Evolutionary conservation across 2,113 vertebrate genomes (phyloP), one percentile per base, ranked within the genome.

Genomic region (Mesoclemmys tuberculata): DNA sequence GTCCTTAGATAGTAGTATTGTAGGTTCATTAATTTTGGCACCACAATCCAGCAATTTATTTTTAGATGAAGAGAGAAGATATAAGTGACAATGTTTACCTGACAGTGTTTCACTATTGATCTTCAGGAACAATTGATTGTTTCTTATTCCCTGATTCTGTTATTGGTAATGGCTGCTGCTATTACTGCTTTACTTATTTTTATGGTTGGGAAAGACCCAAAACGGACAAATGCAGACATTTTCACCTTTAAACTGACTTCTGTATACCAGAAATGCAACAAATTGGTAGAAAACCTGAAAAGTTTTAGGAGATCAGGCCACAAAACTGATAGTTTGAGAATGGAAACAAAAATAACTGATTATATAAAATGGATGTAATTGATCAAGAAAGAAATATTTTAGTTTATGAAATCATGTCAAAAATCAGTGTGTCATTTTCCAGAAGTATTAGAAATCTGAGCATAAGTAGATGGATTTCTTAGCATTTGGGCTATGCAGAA

Each of bases 31-130:
- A 90, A 10, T 95, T 95, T 87, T 88, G 74, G 80, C 80, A 86
- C 80, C 93, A 94, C 71, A 82, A 93, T 89, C 82, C 82, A 82
- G 74, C 82, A 77, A 51, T 92, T 88, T 96, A 85, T 94, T 96
- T 97, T 95, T 92, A 96, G 95, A 94, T 52, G 9, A 92, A 93
- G 48, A 12, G 80, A 96, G 91, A 89, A 94, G 93, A 93, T 97
- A 95, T 88, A 79, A 49, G 0, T 77, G 80, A 80, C 77, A 96
- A 90, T 64, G 16, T 93, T 96, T 85, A 89, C 90, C 95, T 96
- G 95, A 92, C 84, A 41, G 44, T 64, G 74, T 92, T 86, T 64
- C 64, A 64, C 44, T 52, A 78, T n/a, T 89, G 90, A 82, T 82
- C 2, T n/a, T n/a, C 80, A 86, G 80, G 78, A 94, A n/a, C 64